Evolutionary conservation across 2,113 vertebrate genomes (phyloP), one percentile per base, ranked within the genome.

Genomic region (Cyphomyrus discorhynchus): DNA sequence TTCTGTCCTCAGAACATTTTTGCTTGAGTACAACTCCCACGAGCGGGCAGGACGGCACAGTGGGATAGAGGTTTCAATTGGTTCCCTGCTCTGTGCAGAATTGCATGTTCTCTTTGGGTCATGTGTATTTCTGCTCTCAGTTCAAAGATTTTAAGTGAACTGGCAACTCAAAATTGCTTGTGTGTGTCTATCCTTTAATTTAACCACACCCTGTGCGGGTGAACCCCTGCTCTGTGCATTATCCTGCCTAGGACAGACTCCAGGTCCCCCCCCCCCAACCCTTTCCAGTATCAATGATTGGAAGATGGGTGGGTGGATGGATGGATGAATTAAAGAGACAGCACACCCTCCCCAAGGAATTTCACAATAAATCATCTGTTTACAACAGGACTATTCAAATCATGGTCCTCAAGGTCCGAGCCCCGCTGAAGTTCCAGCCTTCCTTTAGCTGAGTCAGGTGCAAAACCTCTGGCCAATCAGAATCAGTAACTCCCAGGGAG

Each of bases 311-410:
- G 66, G 31, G 4, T 17, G 74, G 74, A 31, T 85, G 74, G 74
- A 31, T 85, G 35, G 74, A 46, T 86, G 83, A 86, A 50, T 52
- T 87, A 87, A 87, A 42, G 85, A 87, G 85, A 56, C 85, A 86
- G 84, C 84, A 86, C n/a, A 50, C 47, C 50, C 15, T 21, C 45
- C 50, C 31, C 27, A 56, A 31, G 17, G 24, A 87, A 52, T 50
- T 27, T 53, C 49, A 82, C 74, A 17, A 21, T 83, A 80, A 58
- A n/a, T 53, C n/a, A 56, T 11, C 45, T 19, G 17, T 35, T 35
- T 87, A n/a, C 19, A 15, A 24, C 5, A 27, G n/a, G 49, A 19
- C 31, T 52, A 58, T 19, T 53, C 52, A 53, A 53, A 53, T 53
- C 52, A 19, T 19, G 52, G 52, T 19, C 52, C 52, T 53, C 52